Percentiles rank a stretch among this genome's conserved stretches.
Conservation (phyloP, 1,140 invertebrate genomes). For the Papilio polyxenes region DNA sequence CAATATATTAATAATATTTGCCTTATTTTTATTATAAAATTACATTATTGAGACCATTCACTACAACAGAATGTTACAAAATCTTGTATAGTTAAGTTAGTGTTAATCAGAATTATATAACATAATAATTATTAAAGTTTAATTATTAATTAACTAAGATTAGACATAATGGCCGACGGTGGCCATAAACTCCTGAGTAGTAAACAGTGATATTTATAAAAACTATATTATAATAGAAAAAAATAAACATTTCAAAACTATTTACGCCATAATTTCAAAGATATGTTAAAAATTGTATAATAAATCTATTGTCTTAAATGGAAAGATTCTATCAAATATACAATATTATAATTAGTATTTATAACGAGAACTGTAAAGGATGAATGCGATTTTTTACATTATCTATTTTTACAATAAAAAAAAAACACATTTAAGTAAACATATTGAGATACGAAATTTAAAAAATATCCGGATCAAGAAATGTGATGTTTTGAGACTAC, state of each 20-base stretch:
- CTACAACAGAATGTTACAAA: slow-evolving; percentile 12
- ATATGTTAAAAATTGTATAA: slow-evolving; percentile 25
- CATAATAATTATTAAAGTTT: not conserved
- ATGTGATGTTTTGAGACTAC: slow-evolving; percentile 3
- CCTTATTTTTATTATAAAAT: slow-evolving; percentile 27
- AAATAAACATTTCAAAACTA: not conserved
- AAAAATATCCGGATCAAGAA: not conserved
- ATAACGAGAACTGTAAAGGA: not conserved
- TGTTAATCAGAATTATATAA: not conserved
- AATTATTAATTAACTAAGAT: not conserved
- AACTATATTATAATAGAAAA: not conserved
- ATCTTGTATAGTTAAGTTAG: not conserved
- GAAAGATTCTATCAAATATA: slow-evolving; percentile 4
- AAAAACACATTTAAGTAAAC: not conserved
- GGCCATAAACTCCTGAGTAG: not conserved
- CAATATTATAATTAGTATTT: slow-evolving; percentile 2
- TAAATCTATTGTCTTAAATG: slow-evolving; percentile 3
- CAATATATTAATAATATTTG: slow-evolving; percentile 11
- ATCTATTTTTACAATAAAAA: not conserved
- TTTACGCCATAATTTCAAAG: not conserved
- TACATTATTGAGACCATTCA: slow-evolving; percentile 5
- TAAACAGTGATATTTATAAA: not conserved
- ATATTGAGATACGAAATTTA: not conserved
- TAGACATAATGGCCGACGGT: not conserved
- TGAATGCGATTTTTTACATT: not conserved